A percentile compares a stretch with the other conserved stretches of the same genome.
Conservation (phyloP, 2,797 vertebrate genomes). For the Sebastes kiyomatsui region DNA sequence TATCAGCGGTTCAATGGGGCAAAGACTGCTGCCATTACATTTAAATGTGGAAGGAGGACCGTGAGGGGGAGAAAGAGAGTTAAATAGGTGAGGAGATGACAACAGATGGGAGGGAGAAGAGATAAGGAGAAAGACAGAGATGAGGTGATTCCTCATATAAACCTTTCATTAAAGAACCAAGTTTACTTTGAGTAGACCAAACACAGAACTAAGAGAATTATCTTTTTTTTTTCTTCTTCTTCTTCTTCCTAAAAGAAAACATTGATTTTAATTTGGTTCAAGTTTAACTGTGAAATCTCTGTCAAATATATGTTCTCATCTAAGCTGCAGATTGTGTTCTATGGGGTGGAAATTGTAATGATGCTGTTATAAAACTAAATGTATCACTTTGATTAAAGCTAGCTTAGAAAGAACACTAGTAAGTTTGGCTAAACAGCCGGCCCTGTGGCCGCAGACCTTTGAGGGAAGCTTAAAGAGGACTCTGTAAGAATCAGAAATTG, state of each 20-base stretch:
- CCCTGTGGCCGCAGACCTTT: neutral
- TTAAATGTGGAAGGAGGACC: slow-evolving; percentile 12
- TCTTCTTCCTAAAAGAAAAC: neutral
- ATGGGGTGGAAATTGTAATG: neutral
- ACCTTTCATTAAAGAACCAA: neutral
- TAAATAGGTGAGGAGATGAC: neutral
- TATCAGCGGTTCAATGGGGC: slow-evolving; percentile 23
- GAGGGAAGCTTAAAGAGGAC: too few species aligned
- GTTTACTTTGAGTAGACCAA: neutral
- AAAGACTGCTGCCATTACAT: slow-evolving; percentile 1
- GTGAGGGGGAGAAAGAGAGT: neutral
- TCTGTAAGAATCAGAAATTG: fast-evolving
- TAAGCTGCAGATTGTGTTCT: neutral
- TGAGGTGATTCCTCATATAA: neutral
- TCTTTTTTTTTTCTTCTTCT: neutral
- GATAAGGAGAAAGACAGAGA: neutral
- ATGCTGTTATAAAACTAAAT: neutral
- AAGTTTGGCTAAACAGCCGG: neutral
- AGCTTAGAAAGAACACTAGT: neutral
- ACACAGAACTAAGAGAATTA: neutral
- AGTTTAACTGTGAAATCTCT: neutral
- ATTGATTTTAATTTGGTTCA: neutral
- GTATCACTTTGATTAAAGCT: neutral
- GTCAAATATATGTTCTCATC: neutral
- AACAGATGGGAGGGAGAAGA: neutral